Evolutionary conservation across 2,888 invertebrate species (phyloP).

Genomic region (Acronicta psi): DNA sequence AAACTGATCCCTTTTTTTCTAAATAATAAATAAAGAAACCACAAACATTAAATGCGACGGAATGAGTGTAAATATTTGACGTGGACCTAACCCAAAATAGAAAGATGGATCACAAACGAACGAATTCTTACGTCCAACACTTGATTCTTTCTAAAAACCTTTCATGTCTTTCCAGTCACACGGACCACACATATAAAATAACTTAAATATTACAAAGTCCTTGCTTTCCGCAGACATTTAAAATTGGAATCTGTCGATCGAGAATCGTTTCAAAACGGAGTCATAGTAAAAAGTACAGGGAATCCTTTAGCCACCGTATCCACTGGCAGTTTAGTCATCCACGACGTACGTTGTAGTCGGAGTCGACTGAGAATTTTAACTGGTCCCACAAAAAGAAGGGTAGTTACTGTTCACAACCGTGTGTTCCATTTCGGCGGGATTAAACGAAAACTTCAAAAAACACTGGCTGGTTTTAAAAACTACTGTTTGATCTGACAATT

Average conservation of each 20-base stretch:
- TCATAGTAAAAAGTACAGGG: not conserved
- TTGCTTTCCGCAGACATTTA: not conserved
- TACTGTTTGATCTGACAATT: not conserved
- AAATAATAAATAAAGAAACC: too few species aligned
- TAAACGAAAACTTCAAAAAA: conserved; percentile 14
- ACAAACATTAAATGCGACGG: too few species aligned
- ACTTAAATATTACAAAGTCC: not conserved
- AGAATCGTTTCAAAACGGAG: not conserved
- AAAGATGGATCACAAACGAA: too few species aligned
- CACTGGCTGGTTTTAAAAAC: conserved; percentile 15
- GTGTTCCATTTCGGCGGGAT: conserved; percentile 27
- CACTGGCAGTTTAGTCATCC: not conserved
- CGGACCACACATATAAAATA: not conserved
- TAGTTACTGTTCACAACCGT: conserved; percentile 22
- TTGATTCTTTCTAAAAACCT: not conserved
- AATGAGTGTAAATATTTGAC: too few species aligned
- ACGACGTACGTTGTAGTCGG: conserved; percentile 1
- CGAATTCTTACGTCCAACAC: too few species aligned
- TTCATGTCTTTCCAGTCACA: not conserved
- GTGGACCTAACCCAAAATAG: too few species aligned
- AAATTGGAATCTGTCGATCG: not conserved
- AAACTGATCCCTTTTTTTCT: too few species aligned
- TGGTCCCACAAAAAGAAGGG: conserved; percentile 21
- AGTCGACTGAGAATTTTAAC: conserved; percentile 26
- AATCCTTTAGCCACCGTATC: not conserved